Evolutionary conservation across 2,113 vertebrate species (phyloP), one percentile per base, ranked within the genome.

Genomic region (Hippocampus barbouri): DNA sequence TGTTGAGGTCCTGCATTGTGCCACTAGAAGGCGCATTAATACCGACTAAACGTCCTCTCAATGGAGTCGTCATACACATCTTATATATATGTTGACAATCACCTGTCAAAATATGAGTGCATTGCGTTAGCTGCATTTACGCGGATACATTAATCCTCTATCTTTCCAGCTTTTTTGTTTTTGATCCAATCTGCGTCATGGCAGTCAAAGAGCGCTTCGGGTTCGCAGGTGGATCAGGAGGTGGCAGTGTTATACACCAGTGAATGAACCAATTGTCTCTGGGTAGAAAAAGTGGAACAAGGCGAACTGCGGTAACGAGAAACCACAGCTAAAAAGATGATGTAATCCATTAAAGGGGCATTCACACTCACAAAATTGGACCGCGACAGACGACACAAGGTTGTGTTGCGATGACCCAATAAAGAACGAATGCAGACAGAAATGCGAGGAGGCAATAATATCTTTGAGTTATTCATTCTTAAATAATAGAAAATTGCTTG

Each of bases 241-340:
- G 86, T 83, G 88, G 87, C 84, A 73, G 79, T 88, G 86, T 88
- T 85, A 82, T 66, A 78, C 86, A 74, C 82, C 47, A 45, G 70
- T 69, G 87, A 90, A 86, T 87, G 78, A 86, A 83, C 78, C 85
- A 89, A 91, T 91, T 91, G 88, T 91, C 88, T 91, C 90, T 87
- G 88, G 88, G 88, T 87, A 90, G 88, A 90, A 90, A 86, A 90
- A 77, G 74, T 81, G 83, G 75, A 83, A 86, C 83, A 77, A 80
- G 57, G 76, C 77, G 84, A 85, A 82, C 83, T 78, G 76, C 71
- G 81, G 77, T n/a, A 70, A 75, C 66, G 61, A 51, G 47, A 40
- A 70, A 79, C 77, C 71, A 72, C 71, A 83, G 79, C 80, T 70
- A 74, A 81, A 61, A 77, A 64, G 77, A 87, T 91, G 87, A 90